These are phyloP conservation scores for Pristionchus japonicus DNA, from an alignment of 2,888 invertebrate species.

Conservation along the genomic window DNA sequence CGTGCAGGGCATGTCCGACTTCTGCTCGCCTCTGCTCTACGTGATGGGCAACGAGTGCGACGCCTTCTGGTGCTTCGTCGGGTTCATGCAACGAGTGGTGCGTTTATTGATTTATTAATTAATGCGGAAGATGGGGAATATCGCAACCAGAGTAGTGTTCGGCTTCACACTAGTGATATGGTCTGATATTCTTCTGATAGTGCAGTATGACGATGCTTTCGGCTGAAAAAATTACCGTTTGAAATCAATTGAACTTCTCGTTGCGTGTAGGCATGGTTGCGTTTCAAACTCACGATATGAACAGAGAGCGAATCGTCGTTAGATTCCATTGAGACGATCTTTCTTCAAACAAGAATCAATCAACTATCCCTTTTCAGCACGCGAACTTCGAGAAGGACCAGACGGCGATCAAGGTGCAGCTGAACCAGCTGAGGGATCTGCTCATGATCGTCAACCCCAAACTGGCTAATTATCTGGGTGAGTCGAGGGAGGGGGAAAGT, in stretches of 20 bases:
- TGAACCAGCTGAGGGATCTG: conserved; percentile 87
- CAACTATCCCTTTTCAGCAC: conserved; percentile 79
- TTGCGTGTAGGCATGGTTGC: not conserved
- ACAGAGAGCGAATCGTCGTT: not conserved
- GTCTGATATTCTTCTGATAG: too few relatives aligned
- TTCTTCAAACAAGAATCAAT: not conserved
- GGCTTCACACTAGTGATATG: not conserved
- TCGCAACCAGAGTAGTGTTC: not conserved
- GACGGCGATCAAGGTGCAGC: conserved; percentile 93
- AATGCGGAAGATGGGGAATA: not conserved
- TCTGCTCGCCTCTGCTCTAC: conserved; percentile 91
- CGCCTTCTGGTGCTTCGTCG: conserved; percentile 98
- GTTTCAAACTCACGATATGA: not conserved
- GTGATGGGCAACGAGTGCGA: conserved; percentile 93
- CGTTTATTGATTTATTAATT: conserved; percentile 74
- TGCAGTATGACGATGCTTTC: not conserved
- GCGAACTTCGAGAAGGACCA: conserved; percentile 97
- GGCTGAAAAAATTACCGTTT: too few relatives aligned
- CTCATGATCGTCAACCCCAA: conserved; percentile 87
- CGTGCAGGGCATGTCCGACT: conserved; percentile 96
- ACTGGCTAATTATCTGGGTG: conserved; percentile 86
- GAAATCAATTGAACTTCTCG: too few relatives aligned
- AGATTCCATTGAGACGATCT: not conserved
- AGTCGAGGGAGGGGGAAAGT: conserved; percentile 45
- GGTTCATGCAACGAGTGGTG: conserved; percentile 95